Evolutionary conservation across 2,888 invertebrate species (phyloP).

Genomic region (Philaethria dido): DNA sequence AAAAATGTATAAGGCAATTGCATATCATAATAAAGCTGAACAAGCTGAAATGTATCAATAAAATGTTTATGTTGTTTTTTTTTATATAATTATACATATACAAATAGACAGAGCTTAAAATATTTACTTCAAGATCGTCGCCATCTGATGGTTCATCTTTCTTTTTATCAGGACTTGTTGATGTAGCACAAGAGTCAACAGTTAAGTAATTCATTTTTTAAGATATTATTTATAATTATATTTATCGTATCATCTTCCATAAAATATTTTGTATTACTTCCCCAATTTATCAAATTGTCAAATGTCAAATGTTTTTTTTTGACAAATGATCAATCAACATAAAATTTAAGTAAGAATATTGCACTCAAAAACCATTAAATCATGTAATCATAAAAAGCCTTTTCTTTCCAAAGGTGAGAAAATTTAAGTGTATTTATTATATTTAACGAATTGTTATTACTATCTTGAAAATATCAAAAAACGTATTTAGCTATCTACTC

Average conservation of each 20-base stretch:
- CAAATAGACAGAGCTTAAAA: slow-evolving; percentile 19
- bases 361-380: not conserved
- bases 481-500: too few relatives aligned
- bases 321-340: slow-evolving; percentile 16
- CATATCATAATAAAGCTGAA: not conserved
- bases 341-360: not conserved
- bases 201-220: slow-evolving; percentile 63
- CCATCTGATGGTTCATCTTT: slow-evolving; percentile 54
- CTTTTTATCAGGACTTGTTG: slow-evolving; percentile 54
- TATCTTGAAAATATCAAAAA: too few relatives aligned
- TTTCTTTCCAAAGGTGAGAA: too few relatives aligned
- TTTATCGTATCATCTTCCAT: slow-evolving; percentile 8
- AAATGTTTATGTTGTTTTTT: not conserved
- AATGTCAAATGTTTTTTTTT: not conserved
- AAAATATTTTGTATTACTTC: not conserved
- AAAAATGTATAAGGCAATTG: not conserved
- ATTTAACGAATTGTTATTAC: too few relatives aligned
- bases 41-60: not conserved
- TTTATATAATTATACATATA: not conserved
- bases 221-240: not conserved
- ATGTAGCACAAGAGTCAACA: slow-evolving; percentile 58
- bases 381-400: not conserved
- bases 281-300: not conserved
- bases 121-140: slow-evolving; percentile 71
- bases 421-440: too few relatives aligned